phyloP scores from a whole-genome alignment of 2,113 vertebrate species.

The rat (Rattus norvegicus) region DNA sequence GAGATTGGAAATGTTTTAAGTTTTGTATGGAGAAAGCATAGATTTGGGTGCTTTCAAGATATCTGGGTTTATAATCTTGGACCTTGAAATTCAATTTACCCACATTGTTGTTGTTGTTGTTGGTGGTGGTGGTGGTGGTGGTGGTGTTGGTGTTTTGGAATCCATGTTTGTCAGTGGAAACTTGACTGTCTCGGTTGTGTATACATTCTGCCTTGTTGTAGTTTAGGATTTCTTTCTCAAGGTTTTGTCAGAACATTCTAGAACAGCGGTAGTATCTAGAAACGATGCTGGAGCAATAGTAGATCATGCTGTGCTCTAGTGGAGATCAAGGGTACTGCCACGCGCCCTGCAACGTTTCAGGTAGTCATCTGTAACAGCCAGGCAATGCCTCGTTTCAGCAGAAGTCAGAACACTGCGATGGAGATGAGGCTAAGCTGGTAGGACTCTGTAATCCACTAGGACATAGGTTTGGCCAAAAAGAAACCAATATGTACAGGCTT shows the following conservation, averaged over 20 bases:
- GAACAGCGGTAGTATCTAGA: neutral
- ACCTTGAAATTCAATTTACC: neutral
- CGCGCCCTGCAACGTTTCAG: fast-evolving
- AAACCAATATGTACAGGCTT: neutral
- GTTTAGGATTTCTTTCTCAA: neutral
- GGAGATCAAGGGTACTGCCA: neutral
- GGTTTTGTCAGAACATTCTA: neutral
- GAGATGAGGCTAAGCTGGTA: neutral
- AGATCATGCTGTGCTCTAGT: neutral
- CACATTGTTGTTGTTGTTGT: neutral
- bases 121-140: neutral
- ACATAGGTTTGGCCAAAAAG: neutral
- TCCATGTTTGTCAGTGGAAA: slow-evolving; percentile 5
- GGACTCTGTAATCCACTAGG: too few species aligned
- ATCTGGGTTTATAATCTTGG: neutral
- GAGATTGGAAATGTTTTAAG: neutral
- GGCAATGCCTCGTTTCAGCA: fast-evolving
- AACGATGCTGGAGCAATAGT: neutral
- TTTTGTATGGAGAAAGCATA: neutral
- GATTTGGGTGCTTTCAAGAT: neutral
- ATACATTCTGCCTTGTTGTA: neutral
- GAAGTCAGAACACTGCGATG: too few species aligned
- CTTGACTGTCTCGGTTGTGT: neutral
- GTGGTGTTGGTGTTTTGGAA: neutral
- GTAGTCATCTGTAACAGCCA: fast-evolving